A percentile compares a stretch with the other conserved stretches of the same genome.
Evolutionary conservation across 1,140 invertebrate species (phyloP).

Genomic region (Calephelis virginiensis): DNA sequence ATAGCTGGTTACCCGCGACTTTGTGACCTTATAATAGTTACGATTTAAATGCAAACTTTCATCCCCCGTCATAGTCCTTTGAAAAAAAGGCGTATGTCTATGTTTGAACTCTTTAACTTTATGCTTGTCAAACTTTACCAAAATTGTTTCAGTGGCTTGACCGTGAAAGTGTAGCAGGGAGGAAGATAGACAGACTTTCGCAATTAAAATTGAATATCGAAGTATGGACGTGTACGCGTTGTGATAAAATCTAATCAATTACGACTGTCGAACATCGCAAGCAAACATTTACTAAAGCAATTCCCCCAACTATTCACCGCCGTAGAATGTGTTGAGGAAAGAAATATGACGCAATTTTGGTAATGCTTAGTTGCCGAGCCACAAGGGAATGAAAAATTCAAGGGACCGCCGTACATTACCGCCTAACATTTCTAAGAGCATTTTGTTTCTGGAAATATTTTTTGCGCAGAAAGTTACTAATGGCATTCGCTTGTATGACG

Average conservation of each 20-base stretch:
- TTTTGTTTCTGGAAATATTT: conserved; percentile 65
- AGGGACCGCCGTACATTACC: conserved; percentile 68
- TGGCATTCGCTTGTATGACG: conserved; percentile 44
- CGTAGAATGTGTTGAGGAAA: conserved; percentile 65
- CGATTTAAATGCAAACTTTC: too few relatives aligned
- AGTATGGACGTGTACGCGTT: not conserved
- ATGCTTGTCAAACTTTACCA: too few relatives aligned
- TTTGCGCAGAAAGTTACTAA: conserved; percentile 41
- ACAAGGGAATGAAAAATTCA: conserved; percentile 77
- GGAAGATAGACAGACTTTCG: too few relatives aligned
- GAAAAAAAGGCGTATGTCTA: too few relatives aligned
- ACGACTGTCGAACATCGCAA: conserved; percentile 34
- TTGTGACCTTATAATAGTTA: too few relatives aligned
- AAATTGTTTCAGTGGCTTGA: too few relatives aligned
- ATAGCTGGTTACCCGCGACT: too few relatives aligned
- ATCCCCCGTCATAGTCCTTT: too few relatives aligned
- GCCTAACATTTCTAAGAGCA: conserved; percentile 66
- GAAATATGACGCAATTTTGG: conserved; percentile 77
- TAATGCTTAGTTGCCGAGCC: conserved; percentile 75
- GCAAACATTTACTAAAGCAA: conserved; percentile 50
- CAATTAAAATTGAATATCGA: too few relatives aligned
- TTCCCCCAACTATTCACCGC: conserved; percentile 66
- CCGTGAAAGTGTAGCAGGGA: too few relatives aligned
- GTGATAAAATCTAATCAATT: conserved; percentile 36
- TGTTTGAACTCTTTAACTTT: too few relatives aligned